Base-by-base conservation (phyloP, 2,113 vertebrate species). In the Corythornis vintsioides region DNA sequence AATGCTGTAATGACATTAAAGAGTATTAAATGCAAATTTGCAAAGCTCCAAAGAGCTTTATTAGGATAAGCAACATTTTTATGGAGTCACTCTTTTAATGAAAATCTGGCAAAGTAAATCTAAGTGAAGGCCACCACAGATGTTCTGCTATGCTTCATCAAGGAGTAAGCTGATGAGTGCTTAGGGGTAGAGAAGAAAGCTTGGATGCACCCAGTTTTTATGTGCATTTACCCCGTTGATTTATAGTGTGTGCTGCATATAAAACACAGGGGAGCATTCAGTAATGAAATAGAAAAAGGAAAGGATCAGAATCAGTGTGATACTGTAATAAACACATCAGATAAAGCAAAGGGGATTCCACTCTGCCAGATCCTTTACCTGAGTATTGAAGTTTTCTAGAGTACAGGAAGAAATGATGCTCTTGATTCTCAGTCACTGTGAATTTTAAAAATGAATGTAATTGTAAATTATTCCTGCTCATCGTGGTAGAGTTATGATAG, bases 11-110 rank as follows among this genome's bases (percentile, higher is more conserved):
- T 96, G 95, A 92, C 93, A 97, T 93, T 96, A 97, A 97, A 94
- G 83, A 65, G n/a, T 93, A 97, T 97, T 97, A 97, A 96, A 96
- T 97, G 93, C 92, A 97, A 97, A 96, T 97, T 96, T 97, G 64
- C 31, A 95, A 97, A 97, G 85, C 97, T 97, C 64, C 86, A 79
- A 96, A 96, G 94, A 95, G 79, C 87, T 93, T 96, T 97, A 96
- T 96, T 96, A 95, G 92, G 92, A 86, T 92, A 96, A 96, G 89
- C 75, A 96, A 94, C 85, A 94, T 79, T 96, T 97, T 97, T 97
- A 97, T 95, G 93, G 94, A 97, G 95, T 94, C 82, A 93, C 70
- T 93, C 21, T 96, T 97, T 96, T 96, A 97, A 97, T 97, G 95
- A 96, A 97, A 97, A 88, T 93, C 93, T 96, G 80, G 83, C 33